phyloP scores from a whole-genome alignment of 2,888 invertebrate species.

The Heteropelma amictum region DNA sequence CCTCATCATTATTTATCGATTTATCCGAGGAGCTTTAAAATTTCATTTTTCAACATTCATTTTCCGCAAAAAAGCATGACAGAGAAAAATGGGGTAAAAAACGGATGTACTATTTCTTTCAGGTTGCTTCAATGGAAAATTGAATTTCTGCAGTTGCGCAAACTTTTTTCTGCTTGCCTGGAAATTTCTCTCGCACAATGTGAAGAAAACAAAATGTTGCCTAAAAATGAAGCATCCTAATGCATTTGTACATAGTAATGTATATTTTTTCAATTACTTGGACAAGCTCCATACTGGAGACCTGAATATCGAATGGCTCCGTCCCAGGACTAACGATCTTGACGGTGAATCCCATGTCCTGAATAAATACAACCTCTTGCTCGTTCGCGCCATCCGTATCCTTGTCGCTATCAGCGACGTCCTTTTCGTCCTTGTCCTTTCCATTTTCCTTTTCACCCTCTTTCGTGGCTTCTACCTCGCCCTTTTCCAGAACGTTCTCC shows the following conservation, averaged over 20 bases:
- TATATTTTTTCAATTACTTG: slow-evolving; percentile 78
- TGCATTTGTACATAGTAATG: too few species aligned
- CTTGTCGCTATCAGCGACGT: slow-evolving; percentile 52
- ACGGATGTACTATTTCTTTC: too few species aligned
- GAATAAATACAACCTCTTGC: slow-evolving; percentile 91
- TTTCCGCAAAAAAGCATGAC: not conserved
- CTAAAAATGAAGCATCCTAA: too few species aligned
- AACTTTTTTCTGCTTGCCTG: too few species aligned
- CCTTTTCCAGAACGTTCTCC: slow-evolving; percentile 76
- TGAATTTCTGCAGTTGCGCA: too few species aligned
- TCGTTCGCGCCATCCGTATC: slow-evolving; percentile 75
- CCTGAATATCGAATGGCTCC: slow-evolving; percentile 96
- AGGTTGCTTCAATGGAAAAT: too few species aligned
- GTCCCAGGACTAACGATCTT: slow-evolving; percentile 95
- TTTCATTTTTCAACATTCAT: not conserved
- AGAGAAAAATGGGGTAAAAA: not conserved
- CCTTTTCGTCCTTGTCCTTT: slow-evolving; percentile 70
- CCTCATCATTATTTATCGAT: too few species aligned
- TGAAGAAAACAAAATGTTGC: too few species aligned
- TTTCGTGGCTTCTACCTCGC: slow-evolving; percentile 77
- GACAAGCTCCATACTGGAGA: slow-evolving; percentile 98
- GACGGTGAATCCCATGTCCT: slow-evolving; percentile 95
- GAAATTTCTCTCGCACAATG: too few species aligned
- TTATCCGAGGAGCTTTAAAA: too few species aligned
- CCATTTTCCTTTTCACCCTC: slow-evolving; percentile 75